Evolutionary conservation across 2,888 invertebrate species (phyloP), one percentile per base, ranked within the genome.

Genomic region (Oxytorus armatus): DNA sequence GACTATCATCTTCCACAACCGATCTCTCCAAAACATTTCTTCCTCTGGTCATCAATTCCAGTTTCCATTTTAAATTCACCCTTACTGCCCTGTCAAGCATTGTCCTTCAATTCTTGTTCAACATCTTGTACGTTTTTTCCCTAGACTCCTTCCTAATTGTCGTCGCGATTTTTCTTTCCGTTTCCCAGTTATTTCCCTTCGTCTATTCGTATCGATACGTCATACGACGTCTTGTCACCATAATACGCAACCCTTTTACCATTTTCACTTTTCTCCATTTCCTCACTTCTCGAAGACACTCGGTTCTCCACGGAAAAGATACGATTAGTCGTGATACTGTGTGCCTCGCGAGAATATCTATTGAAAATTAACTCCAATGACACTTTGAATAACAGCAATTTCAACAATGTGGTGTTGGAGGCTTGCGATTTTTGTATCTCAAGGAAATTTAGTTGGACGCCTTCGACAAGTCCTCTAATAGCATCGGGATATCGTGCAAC

Each of bases 231-330:
- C 36, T 36, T 8, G 10, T 25, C 10, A n/a, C 14, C 53, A 44
- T 39, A 10, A 47, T 47, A 3, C 25, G 11, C n/a, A 51, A 25
- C 33, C 29, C n/a, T 39, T 25, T 69, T 74, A 42, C 39, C 57
- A 47, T 63, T 73, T 1, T 77, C 69, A n/a, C 18, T 10, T 36
- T 42, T 21, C n/a, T n/a, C n/a, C 79, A 59, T 25, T 51, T 57
- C 39, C 39, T 51, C 11, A 5, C 42, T n/a, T 18, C 14, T 16
- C 44, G 39, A 23, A n/a, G 36, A 53, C 49, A 16, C 59, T 61
- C 77, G 72, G 42, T 81, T 72, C 81, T 72, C 82, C 72, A 82
- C 65, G 82, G 77, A 83, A 65, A 78, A 83, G 79, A 77, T 86
- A 83, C 83, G 68, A 84, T 83, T 82, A 57, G 82, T 39, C 74